Percentiles rank a stretch among this genome's conserved stretches.
These are phyloP conservation scores for Phoxinus dragarum DNA, from an alignment of 2,797 vertebrate genomes.

Conservation along the genomic window DNA sequence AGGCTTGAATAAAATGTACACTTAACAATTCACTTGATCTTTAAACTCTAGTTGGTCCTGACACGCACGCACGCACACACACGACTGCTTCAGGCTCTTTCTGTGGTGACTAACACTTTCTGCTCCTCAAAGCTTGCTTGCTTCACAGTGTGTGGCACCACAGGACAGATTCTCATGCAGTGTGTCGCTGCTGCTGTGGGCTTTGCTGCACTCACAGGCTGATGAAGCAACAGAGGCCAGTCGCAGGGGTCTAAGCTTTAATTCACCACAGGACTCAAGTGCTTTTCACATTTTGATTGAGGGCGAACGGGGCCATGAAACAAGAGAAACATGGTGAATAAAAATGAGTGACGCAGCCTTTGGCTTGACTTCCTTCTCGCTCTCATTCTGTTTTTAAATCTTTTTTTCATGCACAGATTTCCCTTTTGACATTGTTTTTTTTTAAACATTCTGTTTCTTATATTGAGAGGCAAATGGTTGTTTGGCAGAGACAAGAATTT, in stretches of 20 bases:
- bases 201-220: constrained; percentile 25
- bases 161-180: constrained; percentile 38
- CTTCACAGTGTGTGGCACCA: not conserved
- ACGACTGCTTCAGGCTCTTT: not conserved
- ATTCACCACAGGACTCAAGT: constrained; percentile 37
- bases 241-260: constrained; percentile 34
- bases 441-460: constrained; percentile 30
- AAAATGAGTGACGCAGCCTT: constrained; percentile 53
- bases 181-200: not conserved
- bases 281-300: constrained; percentile 50
- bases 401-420: constrained; percentile 18
- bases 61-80: not conserved
- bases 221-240: constrained; percentile 39
- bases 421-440: constrained; percentile 9
- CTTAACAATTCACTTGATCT: not conserved
- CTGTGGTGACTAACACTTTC: constrained; percentile 2
- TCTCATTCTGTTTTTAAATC: not conserved
- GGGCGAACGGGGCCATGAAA: constrained; percentile 41
- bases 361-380: constrained; percentile 25
- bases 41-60: not conserved
- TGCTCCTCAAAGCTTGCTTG: constrained; percentile 5
- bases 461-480: constrained; percentile 29
- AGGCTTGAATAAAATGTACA: not conserved
- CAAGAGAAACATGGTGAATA: constrained; percentile 49
- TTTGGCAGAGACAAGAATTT: constrained; percentile 14